Evolutionary conservation across 2,113 vertebrate genomes (phyloP).

Genomic region (Varanus komodoensis): DNA sequence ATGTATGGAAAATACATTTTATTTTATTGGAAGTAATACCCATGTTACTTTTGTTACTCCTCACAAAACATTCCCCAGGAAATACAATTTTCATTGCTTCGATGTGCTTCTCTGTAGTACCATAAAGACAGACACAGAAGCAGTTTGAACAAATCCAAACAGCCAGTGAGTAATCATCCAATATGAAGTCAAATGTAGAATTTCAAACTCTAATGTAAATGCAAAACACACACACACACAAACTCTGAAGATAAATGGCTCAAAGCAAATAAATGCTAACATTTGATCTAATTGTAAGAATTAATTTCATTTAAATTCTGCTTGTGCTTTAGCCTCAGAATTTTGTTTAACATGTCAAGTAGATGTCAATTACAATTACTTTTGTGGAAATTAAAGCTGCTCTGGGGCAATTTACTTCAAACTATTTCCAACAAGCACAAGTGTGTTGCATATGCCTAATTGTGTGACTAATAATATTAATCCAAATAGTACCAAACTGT

Average conservation of each 20-base stretch:
- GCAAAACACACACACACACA: constrained; percentile 1
- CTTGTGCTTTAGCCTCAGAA: background rate
- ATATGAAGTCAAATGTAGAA: background rate
- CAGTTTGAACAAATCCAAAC: background rate
- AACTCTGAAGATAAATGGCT: background rate
- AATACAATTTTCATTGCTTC: background rate
- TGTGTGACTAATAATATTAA: background rate
- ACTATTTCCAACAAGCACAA: background rate
- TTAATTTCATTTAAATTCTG: background rate
- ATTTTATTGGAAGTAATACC: background rate
- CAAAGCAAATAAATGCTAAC: background rate
- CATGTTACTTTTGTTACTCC: background rate
- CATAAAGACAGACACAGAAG: background rate
- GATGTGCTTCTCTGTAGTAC: background rate
- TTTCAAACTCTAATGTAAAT: background rate
- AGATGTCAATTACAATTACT: constrained; percentile 10
- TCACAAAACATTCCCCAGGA: background rate
- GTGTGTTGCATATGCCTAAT: background rate
- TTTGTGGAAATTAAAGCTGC: background rate
- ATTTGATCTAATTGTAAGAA: background rate
- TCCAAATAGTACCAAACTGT: background rate
- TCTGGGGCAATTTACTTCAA: constrained; percentile 4
- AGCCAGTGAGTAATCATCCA: background rate
- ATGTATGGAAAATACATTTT: background rate
- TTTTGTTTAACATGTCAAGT: constrained; percentile 5